Evolutionary conservation across 2,113 vertebrate genomes (phyloP).

Genomic region (Dissostichus mawsoni): DNA sequence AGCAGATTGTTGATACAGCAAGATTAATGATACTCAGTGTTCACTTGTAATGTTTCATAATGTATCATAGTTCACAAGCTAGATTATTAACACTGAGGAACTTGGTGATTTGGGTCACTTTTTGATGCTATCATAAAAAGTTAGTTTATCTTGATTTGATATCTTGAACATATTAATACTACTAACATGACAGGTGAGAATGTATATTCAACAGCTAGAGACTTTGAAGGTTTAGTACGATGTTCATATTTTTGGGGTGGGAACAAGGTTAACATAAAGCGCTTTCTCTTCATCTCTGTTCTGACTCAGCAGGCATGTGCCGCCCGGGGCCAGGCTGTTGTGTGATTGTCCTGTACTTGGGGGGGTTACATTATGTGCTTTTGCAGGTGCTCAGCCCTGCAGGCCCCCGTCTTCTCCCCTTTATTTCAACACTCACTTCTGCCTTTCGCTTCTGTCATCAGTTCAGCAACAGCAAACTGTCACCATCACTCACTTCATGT

Average conservation of each 20-base stretch:
- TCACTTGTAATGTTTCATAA: no score
- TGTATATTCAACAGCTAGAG: not conserved
- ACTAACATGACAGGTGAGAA: no score
- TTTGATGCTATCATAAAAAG: no score
- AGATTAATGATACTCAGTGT: no score
- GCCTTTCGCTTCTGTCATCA: slow-evolving; percentile 21
- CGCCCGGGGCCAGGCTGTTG: slow-evolving; percentile 35
- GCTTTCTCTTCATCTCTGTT: slow-evolving; percentile 6
- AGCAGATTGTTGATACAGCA: no score
- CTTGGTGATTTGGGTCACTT: no score
- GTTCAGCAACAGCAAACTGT: slow-evolving; percentile 19
- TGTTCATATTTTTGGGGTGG: no score
- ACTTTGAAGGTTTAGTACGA: not conserved
- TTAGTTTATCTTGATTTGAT: no score
- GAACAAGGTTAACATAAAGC: not conserved
- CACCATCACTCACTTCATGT: slow-evolving; percentile 13
- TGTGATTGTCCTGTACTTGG: slow-evolving; percentile 7
- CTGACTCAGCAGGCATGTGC: slow-evolving; percentile 45
- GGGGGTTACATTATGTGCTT: slow-evolving; percentile 20
- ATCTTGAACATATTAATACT: no score
- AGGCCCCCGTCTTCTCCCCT: not conserved
- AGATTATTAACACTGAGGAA: no score
- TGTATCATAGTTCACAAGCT: no score
- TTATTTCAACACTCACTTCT: slow-evolving; percentile 8
- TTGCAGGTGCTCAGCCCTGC: slow-evolving; percentile 33